These are phyloP conservation scores for Peromyscus aztecus DNA, from an alignment of 2,797 vertebrate genomes.

Conservation along the genomic window DNA sequence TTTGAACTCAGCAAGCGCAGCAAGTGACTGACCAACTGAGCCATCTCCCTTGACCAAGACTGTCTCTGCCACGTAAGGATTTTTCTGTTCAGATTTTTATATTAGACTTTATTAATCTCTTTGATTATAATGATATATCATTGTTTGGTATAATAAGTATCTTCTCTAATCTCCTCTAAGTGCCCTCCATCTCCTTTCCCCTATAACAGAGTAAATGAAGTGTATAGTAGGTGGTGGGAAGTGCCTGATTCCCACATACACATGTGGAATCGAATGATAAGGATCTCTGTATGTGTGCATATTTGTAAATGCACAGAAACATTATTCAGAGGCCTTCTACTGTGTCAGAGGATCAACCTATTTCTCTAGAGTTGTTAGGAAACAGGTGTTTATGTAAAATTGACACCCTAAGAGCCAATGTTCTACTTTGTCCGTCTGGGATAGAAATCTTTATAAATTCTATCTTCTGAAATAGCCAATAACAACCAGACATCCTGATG, in stretches of 20 bases:
- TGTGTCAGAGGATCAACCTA: not conserved
- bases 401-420: not conserved
- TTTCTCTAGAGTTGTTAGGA: not conserved
- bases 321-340: not conserved
- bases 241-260: not conserved
- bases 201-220: not conserved
- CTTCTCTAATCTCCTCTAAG: slow-evolving; percentile 12
- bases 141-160: not conserved
- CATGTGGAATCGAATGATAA: not conserved
- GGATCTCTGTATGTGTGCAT: not conserved
- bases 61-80: not conserved
- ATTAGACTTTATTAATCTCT: not conserved
- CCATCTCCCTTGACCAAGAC: not conserved
- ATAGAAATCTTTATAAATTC: slow-evolving; percentile 41
- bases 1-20: not conserved
- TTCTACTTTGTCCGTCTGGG: not conserved
- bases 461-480: not conserved
- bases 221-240: not conserved
- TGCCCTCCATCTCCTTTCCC: not conserved
- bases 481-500: not conserved
- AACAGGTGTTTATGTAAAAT: not conserved
- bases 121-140: not conserved
- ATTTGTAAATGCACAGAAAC: not conserved
- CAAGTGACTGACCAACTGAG: no score
- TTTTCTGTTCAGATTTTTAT: slow-evolving; percentile 6